Evolutionary conservation across 2,888 invertebrate genomes (phyloP).

Genomic region (Lingula anatina): DNA sequence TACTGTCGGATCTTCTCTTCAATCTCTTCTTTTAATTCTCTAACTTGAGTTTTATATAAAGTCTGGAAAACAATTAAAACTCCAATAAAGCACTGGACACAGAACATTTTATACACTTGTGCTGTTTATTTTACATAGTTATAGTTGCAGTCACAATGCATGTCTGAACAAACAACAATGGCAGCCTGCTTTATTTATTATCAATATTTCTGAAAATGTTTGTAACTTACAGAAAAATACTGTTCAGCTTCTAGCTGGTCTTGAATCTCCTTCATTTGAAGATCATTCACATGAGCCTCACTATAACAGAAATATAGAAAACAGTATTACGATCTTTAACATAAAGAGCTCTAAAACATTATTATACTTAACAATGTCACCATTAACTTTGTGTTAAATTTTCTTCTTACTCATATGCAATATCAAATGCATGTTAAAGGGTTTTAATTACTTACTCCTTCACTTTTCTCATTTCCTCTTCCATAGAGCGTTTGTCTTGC

Average conservation of each 20-base stretch:
- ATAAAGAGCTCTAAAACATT: background rate
- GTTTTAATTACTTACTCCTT: constrained; percentile 56
- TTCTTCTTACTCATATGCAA: too few species aligned
- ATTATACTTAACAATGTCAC: too few species aligned
- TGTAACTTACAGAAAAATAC: constrained; percentile 73
- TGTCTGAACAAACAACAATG: background rate
- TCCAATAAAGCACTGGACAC: background rate
- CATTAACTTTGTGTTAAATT: too few species aligned
- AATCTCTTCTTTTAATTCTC: constrained; percentile 83
- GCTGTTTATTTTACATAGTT: background rate
- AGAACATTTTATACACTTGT: background rate
- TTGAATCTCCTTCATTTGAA: constrained; percentile 84
- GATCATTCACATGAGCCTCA: constrained; percentile 58
- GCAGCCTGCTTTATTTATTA: too few species aligned
- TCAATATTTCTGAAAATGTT: too few species aligned
- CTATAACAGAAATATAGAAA: constrained; percentile 18
- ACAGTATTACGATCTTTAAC: background rate
- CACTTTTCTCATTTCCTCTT: constrained; percentile 71
- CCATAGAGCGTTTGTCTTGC: constrained; percentile 66
- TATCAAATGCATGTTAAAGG: too few species aligned
- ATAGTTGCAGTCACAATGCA: background rate
- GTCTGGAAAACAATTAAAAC: constrained; percentile 56
- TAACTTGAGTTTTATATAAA: constrained; percentile 88
- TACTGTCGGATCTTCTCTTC: constrained; percentile 67
- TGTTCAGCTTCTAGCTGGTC: constrained; percentile 94